phyloP scores from a whole-genome alignment of 2,888 invertebrate species.

The Chorisops tibialis region DNA sequence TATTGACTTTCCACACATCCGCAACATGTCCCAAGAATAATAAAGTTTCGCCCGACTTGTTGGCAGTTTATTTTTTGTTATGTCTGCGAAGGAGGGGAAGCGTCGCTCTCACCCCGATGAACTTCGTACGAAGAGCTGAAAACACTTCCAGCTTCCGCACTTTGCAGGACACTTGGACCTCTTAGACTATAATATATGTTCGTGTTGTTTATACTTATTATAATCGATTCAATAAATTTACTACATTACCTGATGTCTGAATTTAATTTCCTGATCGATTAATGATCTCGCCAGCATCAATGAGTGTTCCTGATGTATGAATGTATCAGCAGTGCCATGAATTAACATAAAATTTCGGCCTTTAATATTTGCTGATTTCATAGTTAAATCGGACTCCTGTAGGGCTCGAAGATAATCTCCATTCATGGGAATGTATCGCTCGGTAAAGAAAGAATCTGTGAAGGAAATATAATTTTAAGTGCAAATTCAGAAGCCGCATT shows the following conservation, averaged over 20 bases:
- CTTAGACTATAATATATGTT: no score
- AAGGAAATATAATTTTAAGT: neutral
- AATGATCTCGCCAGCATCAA: slow-evolving; percentile 80
- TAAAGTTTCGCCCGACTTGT: no score
- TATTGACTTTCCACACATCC: no score
- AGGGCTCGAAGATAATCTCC: slow-evolving; percentile 67
- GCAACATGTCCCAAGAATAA: no score
- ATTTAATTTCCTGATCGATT: slow-evolving; percentile 75
- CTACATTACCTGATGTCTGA: slow-evolving; percentile 71
- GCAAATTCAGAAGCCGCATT: neutral
- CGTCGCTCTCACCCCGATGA: no score
- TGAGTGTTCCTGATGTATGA: slow-evolving; percentile 84
- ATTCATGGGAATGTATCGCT: slow-evolving; percentile 80
- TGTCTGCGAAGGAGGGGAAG: no score
- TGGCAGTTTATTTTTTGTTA: no score
- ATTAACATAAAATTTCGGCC: slow-evolving; percentile 63
- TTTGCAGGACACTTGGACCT: no score
- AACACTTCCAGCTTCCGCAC: no score
- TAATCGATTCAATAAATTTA: neutral
- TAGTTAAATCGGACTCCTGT: slow-evolving; percentile 74
- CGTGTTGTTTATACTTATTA: no score
- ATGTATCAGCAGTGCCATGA: slow-evolving; percentile 82
- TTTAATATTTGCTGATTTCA: slow-evolving; percentile 73
- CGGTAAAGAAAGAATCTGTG: slow-evolving; percentile 83
- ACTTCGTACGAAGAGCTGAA: no score